Evolutionary conservation across 2,113 vertebrate species (phyloP).

Genomic region (Spea bombifrons): DNA sequence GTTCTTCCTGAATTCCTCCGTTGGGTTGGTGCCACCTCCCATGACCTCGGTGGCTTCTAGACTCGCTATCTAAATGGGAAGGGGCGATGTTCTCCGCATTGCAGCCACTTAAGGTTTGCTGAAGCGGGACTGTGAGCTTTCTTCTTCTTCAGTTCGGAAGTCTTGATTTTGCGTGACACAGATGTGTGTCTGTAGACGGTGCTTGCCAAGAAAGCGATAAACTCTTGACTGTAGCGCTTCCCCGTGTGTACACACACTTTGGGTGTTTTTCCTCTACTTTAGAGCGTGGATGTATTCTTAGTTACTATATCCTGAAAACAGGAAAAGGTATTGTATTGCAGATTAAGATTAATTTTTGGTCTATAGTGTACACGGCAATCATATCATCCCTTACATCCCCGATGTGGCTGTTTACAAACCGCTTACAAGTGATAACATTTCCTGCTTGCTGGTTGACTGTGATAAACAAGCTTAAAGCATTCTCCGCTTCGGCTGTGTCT

Average conservation of each 20-base stretch:
- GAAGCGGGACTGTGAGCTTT: background rate
- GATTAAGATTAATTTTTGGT: constrained; percentile 21
- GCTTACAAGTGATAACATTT: constrained; percentile 38
- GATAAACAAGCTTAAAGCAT: background rate
- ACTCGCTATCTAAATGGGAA: too few species aligned
- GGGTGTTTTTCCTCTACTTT: constrained; percentile 6
- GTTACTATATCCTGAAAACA: constrained; percentile 30
- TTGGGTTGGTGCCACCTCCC: too few species aligned
- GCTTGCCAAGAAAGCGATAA: constrained; percentile 22
- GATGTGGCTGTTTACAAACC: constrained; percentile 24
- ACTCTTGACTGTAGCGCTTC: constrained; percentile 33
- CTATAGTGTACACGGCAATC: constrained; percentile 2
- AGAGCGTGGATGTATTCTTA: background rate
- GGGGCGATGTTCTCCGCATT: too few species aligned
- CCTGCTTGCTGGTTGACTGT: constrained; percentile 27
- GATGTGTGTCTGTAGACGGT: background rate
- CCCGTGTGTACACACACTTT: background rate
- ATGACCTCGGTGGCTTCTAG: too few species aligned
- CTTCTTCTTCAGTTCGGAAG: background rate
- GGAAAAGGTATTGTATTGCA: constrained; percentile 35
- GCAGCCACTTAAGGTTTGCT: background rate
- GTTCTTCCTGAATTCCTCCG: too few species aligned
- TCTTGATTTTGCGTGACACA: constrained; percentile 21
- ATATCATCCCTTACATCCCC: constrained; percentile 5
- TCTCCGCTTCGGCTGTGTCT: background rate